Conservation (phyloP, 2,113 vertebrate genomes). For the Planiliza haematocheilus region DNA sequence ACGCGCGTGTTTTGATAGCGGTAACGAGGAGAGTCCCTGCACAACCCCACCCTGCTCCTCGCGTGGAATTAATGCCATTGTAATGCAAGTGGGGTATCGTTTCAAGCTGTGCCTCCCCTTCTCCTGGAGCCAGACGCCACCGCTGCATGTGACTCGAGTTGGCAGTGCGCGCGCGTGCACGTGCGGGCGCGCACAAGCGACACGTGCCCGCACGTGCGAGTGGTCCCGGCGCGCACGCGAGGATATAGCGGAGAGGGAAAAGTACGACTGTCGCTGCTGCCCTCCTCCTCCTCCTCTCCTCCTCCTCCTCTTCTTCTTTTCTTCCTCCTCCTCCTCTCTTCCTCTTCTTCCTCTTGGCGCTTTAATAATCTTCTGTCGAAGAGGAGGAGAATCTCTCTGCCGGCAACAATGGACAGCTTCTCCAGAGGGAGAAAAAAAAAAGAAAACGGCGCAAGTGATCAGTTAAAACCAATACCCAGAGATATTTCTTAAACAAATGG, state of each 20-base stretch:
- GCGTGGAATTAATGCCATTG: slow-evolving; percentile 19
- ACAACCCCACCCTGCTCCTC: slow-evolving; percentile 11
- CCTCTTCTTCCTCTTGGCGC: background rate
- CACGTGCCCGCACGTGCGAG: slow-evolving; percentile 69
- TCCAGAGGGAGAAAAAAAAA: background rate
- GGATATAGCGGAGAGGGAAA: slow-evolving; percentile 17
- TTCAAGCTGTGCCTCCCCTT: slow-evolving; percentile 43
- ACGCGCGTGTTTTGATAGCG: slow-evolving; percentile 19
- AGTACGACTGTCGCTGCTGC: slow-evolving; percentile 20
- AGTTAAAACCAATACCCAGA: slow-evolving; percentile 29
- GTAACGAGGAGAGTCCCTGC: too few relatives aligned
- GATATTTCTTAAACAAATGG: slow-evolving; percentile 32
- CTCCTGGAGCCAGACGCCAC: slow-evolving; percentile 49
- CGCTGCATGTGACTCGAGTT: slow-evolving; percentile 68
- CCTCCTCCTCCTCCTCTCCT: background rate
- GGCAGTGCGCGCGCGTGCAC: slow-evolving; percentile 67
- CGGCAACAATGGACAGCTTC: slow-evolving; percentile 25
- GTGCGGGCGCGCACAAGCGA: slow-evolving; percentile 61
- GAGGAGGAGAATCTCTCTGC: slow-evolving; percentile 11
- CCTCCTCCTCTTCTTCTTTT: background rate
- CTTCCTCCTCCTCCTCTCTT: background rate
- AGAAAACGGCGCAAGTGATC: slow-evolving; percentile 29
- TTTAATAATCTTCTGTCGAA: slow-evolving; percentile 26
- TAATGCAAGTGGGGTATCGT: slow-evolving; percentile 50
- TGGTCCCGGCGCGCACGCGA: slow-evolving; percentile 22